Evolutionary conservation across 1,140 invertebrate genomes (phyloP).

Genomic region (Tetramorium simillimum): DNA sequence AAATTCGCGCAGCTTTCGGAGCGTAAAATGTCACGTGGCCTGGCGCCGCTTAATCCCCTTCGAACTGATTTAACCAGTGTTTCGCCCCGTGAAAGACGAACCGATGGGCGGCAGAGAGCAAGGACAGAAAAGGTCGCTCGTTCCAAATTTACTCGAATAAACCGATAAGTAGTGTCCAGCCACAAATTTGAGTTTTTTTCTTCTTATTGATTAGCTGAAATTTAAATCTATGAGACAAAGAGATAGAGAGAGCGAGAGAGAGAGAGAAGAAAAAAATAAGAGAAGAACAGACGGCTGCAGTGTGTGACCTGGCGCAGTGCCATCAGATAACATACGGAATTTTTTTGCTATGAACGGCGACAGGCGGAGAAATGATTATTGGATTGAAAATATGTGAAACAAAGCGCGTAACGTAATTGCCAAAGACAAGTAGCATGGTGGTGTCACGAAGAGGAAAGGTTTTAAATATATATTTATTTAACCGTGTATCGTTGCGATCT

Average conservation of each 20-base stretch:
- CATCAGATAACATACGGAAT: conserved; percentile 40
- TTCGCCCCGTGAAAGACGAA: not conserved
- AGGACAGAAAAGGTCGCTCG: not conserved
- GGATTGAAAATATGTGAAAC: conserved; percentile 13
- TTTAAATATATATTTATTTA: not conserved
- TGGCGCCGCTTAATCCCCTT: conserved; percentile 4
- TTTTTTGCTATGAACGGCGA: conserved; percentile 28
- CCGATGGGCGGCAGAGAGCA: not conserved
- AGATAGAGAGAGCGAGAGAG: not conserved
- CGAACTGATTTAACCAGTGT: conserved; percentile 25
- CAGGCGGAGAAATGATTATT: conserved; percentile 40
- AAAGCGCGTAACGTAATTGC: not conserved
- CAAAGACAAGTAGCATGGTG: not conserved
- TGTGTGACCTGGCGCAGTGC: conserved; percentile 44
- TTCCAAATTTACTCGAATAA: conserved; percentile 8
- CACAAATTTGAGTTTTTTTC: conserved; percentile 44
- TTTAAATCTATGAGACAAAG: not conserved
- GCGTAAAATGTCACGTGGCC: conserved; percentile 35
- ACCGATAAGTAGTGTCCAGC: conserved; percentile 30
- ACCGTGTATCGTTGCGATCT: not conserved
- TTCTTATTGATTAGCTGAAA: conserved; percentile 48
- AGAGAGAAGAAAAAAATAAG: not conserved
- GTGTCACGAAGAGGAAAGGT: not conserved
- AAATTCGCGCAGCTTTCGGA: conserved; percentile 20
- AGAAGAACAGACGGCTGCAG: not conserved